These are phyloP conservation scores for Micoletzkya japonica DNA, from an alignment of 2,888 invertebrate genomes.

Conservation along the genomic window DNA sequence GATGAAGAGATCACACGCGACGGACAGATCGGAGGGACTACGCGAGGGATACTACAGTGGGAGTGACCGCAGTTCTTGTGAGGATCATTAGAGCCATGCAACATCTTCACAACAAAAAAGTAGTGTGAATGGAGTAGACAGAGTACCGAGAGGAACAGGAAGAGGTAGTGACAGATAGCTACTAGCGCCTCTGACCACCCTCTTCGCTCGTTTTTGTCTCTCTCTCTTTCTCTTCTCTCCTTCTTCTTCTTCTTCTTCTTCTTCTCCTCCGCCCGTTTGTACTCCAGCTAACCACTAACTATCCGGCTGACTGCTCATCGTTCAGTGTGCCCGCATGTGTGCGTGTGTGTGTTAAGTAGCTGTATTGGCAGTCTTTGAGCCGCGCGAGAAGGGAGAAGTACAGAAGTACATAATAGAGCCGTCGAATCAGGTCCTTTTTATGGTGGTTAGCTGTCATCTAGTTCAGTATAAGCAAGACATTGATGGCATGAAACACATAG, in stretches of 20 bases:
- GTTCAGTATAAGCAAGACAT: too few species aligned
- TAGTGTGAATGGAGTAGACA: too few species aligned
- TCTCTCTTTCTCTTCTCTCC: not conserved
- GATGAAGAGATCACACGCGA: not conserved
- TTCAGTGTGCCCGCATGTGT: too few species aligned
- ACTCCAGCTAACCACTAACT: too few species aligned
- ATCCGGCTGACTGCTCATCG: too few species aligned
- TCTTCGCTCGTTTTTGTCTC: not conserved
- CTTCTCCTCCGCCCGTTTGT: not conserved
- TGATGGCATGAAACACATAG: too few species aligned
- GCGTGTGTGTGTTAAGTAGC: too few species aligned
- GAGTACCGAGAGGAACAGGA: not conserved
- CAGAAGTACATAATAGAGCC: too few species aligned
- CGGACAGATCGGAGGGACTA: constrained; percentile 7
- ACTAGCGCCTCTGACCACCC: not conserved
- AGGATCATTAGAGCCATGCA: not conserved
- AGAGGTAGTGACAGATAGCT: not conserved
- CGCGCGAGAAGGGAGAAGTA: too few species aligned
- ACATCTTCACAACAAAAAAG: not conserved
- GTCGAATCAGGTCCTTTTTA: too few species aligned
- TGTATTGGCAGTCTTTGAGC: too few species aligned
- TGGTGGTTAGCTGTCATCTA: too few species aligned
- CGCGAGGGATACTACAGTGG: not conserved
- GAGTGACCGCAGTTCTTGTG: not conserved
- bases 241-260: not conserved